Evolutionary conservation across 2,888 invertebrate genomes (phyloP).

Genomic region (Perdita meconis): DNA sequence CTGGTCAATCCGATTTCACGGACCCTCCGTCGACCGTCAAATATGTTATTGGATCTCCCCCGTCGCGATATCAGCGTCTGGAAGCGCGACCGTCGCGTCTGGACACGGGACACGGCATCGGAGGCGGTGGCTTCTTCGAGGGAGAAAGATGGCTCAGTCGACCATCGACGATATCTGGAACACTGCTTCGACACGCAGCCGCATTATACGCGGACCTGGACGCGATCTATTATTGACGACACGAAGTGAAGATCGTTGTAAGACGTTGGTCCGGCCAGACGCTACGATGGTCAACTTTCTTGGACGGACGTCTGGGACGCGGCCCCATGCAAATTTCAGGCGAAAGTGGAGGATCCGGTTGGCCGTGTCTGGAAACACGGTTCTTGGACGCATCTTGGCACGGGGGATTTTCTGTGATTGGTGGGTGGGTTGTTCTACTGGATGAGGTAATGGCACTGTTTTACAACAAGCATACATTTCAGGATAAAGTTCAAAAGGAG

Average conservation of each 20-base stretch:
- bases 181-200: conserved; percentile 62
- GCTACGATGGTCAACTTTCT: conserved; percentile 27
- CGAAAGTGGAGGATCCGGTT: conserved; percentile 3
- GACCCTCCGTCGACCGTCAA: conserved; percentile 77
- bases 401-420: not conserved
- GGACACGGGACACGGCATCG: conserved; percentile 35
- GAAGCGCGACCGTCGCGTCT: conserved; percentile 38
- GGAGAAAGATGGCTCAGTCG: conserved; percentile 52
- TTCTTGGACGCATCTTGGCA: too few relatives aligned
- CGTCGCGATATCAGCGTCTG: conserved; percentile 68
- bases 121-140: not conserved
- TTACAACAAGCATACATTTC: too few relatives aligned
- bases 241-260: conserved; percentile 80
- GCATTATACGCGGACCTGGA: conserved; percentile 46
- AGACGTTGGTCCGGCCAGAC: conserved; percentile 72
- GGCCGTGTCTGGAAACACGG: too few relatives aligned
- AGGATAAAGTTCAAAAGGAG: too few relatives aligned
- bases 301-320: not conserved
- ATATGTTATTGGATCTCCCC: conserved; percentile 81
- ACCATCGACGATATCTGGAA: conserved; percentile 50
- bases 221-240: conserved; percentile 79
- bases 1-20: conserved; percentile 82
- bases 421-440: not conserved
- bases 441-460: too few relatives aligned
- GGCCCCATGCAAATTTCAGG: conserved; percentile 43